These are phyloP conservation scores for Anastatus disparis DNA, from an alignment of 1,140 invertebrate genomes.

Conservation along the genomic window DNA sequence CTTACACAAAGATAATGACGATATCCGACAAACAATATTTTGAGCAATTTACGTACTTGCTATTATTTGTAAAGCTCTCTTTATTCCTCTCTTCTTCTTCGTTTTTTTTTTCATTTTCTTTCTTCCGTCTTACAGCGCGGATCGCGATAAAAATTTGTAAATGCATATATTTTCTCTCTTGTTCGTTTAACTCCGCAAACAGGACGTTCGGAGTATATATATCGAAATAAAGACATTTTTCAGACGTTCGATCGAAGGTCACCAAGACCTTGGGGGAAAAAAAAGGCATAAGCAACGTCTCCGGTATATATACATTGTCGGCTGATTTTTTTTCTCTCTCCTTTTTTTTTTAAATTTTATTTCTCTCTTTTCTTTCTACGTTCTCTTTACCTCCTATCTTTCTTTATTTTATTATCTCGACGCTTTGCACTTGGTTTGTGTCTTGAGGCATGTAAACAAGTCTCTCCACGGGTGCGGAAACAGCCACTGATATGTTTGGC, in stretches of 20 bases:
- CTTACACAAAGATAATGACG: not conserved
- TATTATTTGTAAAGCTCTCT: not conserved
- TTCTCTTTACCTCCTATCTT: not conserved
- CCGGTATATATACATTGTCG: slow-evolving; percentile 14
- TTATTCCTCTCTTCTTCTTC: not conserved
- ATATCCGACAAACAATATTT: slow-evolving; percentile 16
- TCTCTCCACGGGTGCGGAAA: slow-evolving; percentile 19
- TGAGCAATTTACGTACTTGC: slow-evolving; percentile 1
- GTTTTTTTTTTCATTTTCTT: too few species aligned
- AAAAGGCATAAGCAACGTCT: too few species aligned
- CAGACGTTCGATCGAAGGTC: slow-evolving; percentile 42
- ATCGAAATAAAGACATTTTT: slow-evolving; percentile 42
- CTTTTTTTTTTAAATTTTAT: not conserved
- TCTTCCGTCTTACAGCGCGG: too few species aligned
- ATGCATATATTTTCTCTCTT: too few species aligned
- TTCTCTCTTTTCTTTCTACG: not conserved
- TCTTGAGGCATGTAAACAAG: slow-evolving; percentile 20
- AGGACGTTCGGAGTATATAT: not conserved
- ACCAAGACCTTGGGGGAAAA: slow-evolving; percentile 43
- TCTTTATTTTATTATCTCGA: not conserved
- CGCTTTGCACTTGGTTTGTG: not conserved
- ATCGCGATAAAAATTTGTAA: slow-evolving; percentile 11
- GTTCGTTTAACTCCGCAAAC: not conserved
- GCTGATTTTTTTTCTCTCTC: not conserved
- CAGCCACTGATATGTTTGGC: too few species aligned